Evolutionary conservation across 2,797 vertebrate genomes (phyloP).

Genomic region (Sphenopsis melanotis): DNA sequence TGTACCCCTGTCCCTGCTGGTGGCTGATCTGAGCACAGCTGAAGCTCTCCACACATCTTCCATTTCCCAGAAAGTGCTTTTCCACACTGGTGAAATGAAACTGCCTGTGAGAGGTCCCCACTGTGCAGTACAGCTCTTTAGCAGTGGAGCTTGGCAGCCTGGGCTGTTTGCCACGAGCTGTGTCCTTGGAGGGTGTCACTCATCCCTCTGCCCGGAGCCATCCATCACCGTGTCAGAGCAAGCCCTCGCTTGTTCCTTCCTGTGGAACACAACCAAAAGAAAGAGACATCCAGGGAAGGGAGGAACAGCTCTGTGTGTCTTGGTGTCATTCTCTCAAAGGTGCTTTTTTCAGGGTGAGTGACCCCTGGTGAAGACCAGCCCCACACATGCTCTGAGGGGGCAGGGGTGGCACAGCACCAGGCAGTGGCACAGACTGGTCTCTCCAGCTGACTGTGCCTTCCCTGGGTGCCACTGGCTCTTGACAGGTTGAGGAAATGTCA

Average conservation of each 20-base stretch:
- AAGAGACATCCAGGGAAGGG: neutral
- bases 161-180: neutral
- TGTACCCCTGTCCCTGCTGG: neutral
- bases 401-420: neutral
- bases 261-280: neutral
- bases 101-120: neutral
- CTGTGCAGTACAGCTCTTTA: neutral
- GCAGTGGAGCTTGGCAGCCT: neutral
- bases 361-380: neutral
- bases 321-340: neutral
- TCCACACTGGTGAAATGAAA: neutral
- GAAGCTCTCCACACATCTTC: neutral
- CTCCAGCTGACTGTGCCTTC: neutral
- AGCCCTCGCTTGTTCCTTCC: neutral
- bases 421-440: neutral
- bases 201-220: neutral
- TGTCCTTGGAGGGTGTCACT: slow-evolving; percentile 16
- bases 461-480: neutral
- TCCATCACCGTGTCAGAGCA: slow-evolving; percentile 1
- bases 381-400: accelerated
- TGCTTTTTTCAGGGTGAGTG: neutral
- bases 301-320: neutral
- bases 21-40: neutral
- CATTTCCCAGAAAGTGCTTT: neutral
- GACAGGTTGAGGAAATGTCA: accelerated